These are phyloP conservation scores for Lordiphosa fenestrarum DNA, from an alignment of 2,888 invertebrate genomes.

Conservation along the genomic window DNA sequence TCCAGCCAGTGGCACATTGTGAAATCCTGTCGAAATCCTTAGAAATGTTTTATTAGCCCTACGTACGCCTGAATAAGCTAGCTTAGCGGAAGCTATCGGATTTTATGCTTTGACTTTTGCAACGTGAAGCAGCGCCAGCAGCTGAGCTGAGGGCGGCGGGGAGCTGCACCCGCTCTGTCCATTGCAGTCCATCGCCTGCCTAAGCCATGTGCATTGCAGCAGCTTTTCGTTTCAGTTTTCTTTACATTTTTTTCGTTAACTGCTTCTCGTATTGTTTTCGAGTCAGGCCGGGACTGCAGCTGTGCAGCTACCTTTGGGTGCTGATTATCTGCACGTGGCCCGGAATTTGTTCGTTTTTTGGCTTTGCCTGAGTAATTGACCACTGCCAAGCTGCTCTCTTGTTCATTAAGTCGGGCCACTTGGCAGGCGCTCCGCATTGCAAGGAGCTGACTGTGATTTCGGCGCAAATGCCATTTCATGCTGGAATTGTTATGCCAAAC, in stretches of 20 bases:
- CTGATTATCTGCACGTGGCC: constrained; percentile 66
- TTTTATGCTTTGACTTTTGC: constrained; percentile 76
- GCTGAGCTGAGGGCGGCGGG: constrained; percentile 28
- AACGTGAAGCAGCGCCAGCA: constrained; percentile 36
- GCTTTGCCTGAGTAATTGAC: constrained; percentile 4
- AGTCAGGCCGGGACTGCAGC: constrained; percentile 24
- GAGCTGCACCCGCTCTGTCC: constrained; percentile 44
- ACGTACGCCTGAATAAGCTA: constrained; percentile 73
- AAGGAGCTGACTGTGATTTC: constrained; percentile 13
- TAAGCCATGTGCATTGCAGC: constrained; percentile 64
- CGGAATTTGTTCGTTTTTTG: constrained; percentile 12
- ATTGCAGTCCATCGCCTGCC: constrained; percentile 47
- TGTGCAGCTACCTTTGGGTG: constrained; percentile 44
- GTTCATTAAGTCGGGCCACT: constrained; percentile 8
- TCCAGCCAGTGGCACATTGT: constrained; percentile 6
- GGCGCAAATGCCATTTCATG: constrained; percentile 8
- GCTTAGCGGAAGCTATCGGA: constrained; percentile 77
- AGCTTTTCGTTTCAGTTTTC: constrained; percentile 38
- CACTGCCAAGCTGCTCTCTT: constrained; percentile 6
- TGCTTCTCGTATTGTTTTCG: constrained; percentile 54
- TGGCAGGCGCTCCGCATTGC: constrained; percentile 8
- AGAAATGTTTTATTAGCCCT: constrained; percentile 76
- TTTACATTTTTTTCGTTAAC: constrained; percentile 11
- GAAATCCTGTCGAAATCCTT: constrained; percentile 72
- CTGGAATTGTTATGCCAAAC: constrained; percentile 29